Evolutionary conservation across 2,888 invertebrate genomes (phyloP), one percentile per base, ranked within the genome.

Genomic region (Caenorhabditis becei): DNA sequence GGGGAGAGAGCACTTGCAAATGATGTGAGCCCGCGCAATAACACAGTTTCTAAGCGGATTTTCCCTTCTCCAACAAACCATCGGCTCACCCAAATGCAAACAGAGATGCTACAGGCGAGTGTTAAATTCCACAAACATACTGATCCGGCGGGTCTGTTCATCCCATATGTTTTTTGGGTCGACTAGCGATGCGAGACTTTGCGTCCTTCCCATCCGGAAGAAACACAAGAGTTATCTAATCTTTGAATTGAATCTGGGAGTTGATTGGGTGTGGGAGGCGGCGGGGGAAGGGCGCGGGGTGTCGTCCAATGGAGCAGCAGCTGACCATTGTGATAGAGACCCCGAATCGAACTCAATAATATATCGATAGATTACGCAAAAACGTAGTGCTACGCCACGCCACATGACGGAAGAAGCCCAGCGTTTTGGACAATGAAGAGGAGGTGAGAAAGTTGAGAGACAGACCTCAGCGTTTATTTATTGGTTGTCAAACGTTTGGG

Each of bases 41-140:
- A 74, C 74, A 74, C 59, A 66, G 74, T 65, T 74, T 74, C 74
- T 74, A 74, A 74, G 74, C 74, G 65, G 74, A 74, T 66, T 74
- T 74, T 74, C 26, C 8, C 32, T 32, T 32, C 32, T 53, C 53
- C 63, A 59, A 47, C 74, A 66, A 74, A 74, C 74, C 72, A 74
- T 74, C 65, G 74, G 65, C 74, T 74, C 74, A 74, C 51, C 59
- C 65, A 66, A 58, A 74, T 58, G 74, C 58, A 74, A 74, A 74
- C 74, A 69, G 49, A 28, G 56, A 63, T 65, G 63, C 63, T 65
- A 62, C 65, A 72, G 56, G 51, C 35, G 61, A 66, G 74, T 74
- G 74, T 74, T 74, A 74, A 74, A 59, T 59, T 74, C 66, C 41
- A 49, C 74, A 66, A 74, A 66, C 74, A 74, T 23, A 53, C 74